Evolutionary conservation across 2,113 vertebrate genomes (phyloP).

Genomic region (Kryptolebias marmoratus): DNA sequence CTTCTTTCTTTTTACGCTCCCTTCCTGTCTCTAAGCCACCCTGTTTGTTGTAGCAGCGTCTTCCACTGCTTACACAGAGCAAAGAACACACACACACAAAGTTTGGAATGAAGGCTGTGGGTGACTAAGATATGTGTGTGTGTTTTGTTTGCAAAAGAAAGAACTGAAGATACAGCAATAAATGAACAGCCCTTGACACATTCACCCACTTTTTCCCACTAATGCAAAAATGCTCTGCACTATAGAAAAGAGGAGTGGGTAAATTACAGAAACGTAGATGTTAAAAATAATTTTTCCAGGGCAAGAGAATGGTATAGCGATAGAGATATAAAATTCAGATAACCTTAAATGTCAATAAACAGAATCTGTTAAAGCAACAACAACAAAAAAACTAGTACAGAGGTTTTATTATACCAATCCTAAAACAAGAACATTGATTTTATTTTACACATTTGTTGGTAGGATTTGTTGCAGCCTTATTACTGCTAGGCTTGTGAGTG

Average conservation of each 20-base stretch:
- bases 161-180: slow-evolving; percentile 11
- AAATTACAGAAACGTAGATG: not conserved
- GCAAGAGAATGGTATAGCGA: not conserved
- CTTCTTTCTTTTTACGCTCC: slow-evolving; percentile 46
- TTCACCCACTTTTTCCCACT: slow-evolving; percentile 23
- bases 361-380: no score
- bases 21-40: slow-evolving; percentile 61
- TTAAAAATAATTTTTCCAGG: not conserved
- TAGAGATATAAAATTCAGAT: not conserved
- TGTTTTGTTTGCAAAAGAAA: slow-evolving; percentile 27
- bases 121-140: slow-evolving; percentile 8
- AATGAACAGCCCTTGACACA: slow-evolving; percentile 21
- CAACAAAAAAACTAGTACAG: no score
- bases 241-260: not conserved
- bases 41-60: slow-evolving; percentile 54
- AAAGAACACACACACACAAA: slow-evolving; percentile 33
- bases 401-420: no score
- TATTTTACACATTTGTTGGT: not conserved
- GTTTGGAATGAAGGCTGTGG: slow-evolving; percentile 10
- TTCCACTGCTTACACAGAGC: slow-evolving; percentile 45
- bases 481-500: not conserved
- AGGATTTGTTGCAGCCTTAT: not conserved
- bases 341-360: no score
- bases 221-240: slow-evolving; percentile 12
- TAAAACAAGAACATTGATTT: not conserved